Conservation (phyloP, 1,140 invertebrate species). For the Drosophila sp. region DNA sequence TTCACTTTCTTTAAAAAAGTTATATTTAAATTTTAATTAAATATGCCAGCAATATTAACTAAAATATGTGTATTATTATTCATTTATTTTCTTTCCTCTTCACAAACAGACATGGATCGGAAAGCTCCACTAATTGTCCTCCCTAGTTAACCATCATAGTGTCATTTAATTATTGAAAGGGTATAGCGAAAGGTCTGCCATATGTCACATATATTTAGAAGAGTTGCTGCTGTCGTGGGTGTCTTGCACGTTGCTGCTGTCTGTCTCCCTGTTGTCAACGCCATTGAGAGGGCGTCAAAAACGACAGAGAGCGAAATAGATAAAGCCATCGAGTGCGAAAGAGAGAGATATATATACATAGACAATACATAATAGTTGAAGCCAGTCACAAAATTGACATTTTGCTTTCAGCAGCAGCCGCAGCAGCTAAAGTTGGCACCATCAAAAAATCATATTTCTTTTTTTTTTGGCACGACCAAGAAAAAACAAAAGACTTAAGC, state of each 20-base stretch:
- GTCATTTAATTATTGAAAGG: slow-evolving; percentile 3
- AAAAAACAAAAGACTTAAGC: slow-evolving; percentile 77
- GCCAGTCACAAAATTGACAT: slow-evolving; percentile 76
- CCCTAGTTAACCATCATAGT: neutral
- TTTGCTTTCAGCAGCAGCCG: slow-evolving; percentile 67
- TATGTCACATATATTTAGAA: neutral
- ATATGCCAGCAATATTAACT: too few species aligned
- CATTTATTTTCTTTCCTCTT: too few species aligned
- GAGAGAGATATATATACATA: neutral
- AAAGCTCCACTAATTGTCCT: too few species aligned
- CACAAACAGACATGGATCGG: too few species aligned
- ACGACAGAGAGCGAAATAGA: slow-evolving; percentile 39
- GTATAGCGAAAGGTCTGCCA: slow-evolving; percentile 11
- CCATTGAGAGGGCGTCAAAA: slow-evolving; percentile 69
- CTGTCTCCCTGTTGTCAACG: slow-evolving; percentile 37
- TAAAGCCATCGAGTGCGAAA: neutral
- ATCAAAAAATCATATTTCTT: slow-evolving; percentile 72
- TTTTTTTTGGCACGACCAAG: slow-evolving; percentile 62
- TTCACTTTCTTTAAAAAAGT: too few species aligned
- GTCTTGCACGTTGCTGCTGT: slow-evolving; percentile 34
- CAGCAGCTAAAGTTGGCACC: slow-evolving; percentile 19
- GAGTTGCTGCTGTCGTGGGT: slow-evolving; percentile 44
- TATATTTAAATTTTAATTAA: too few species aligned
- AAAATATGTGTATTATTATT: too few species aligned
- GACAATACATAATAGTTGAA: slow-evolving; percentile 60